Base-by-base conservation (phyloP, 1,140 invertebrate genomes). In the Triops longicaudatus region DNA sequence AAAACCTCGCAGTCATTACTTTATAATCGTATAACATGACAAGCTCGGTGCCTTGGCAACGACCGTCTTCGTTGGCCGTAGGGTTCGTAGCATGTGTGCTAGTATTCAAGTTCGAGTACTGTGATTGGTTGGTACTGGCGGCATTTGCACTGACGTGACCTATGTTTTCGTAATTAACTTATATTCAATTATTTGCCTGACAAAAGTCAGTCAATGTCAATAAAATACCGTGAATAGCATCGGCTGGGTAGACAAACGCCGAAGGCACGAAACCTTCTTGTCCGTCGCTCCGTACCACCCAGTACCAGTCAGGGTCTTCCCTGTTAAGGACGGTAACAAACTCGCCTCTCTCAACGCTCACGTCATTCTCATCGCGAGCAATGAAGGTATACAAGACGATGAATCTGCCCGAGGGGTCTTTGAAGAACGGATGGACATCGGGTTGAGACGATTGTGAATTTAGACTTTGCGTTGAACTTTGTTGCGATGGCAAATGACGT, bases 1-100 rank as follows among this genome's bases (percentile, higher is more conserved):
- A n/a, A n/a, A n/a, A n/a, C n/a, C n/a, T n/a, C n/a, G n/a, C n/a
- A n/a, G n/a, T n/a, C n/a, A n/a, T 81, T 83, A 90, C 89, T 87
- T 96, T 96, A 84, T 96, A 97, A 87, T 97, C 94, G 81, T 97
- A 96, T 4, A 97, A 87, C 89, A 97, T 95, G 73, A 97, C 93
- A 81, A 97, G 86, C 84, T 97, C 95, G 2, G 93, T 94, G 72
- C 93, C 93, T 81, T 92, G 90, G 82, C 91, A 92, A 22, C 90
- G 85, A 26, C 82, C 80, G 76, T 82, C 82, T n/a, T 82, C 82
- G 73, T 79, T 82, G 11, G 72, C 76, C 5, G 76, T 73, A 22
- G 76, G 76, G 72, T 72, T 73, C 22, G 76, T 77, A n/a, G 76
- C 26, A 27, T 73, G 73, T n/a, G 43, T 72, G 26, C 72, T 77